Conservation (phyloP, 1,140 invertebrate genomes). For the Zaprionus taronus region DNA sequence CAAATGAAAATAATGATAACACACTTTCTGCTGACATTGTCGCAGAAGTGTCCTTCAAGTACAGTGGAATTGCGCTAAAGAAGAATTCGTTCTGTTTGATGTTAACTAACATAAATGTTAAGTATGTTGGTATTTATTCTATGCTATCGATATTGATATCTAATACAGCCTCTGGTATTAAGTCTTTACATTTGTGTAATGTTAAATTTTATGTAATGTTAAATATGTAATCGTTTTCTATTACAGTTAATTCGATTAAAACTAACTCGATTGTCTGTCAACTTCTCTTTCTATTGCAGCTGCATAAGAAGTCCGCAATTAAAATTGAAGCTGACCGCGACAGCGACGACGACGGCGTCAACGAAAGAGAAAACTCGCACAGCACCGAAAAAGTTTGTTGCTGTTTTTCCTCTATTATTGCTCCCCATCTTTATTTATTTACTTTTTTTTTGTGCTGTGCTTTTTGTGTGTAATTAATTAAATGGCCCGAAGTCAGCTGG, state of each 20-base stretch:
- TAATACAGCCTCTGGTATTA: neutral
- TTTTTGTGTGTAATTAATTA: slow-evolving; percentile 79
- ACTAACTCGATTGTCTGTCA: neutral
- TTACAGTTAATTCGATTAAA: too few species aligned
- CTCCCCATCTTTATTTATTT: slow-evolving; percentile 43
- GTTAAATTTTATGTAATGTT: neutral
- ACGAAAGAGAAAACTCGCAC: slow-evolving; percentile 44
- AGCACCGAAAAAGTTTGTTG: slow-evolving; percentile 67
- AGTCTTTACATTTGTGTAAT: neutral
- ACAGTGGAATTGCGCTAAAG: neutral
- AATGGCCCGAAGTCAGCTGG: slow-evolving; percentile 76
- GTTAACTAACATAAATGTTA: too few species aligned
- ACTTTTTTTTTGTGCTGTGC: slow-evolving; percentile 22
- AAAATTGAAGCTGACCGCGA: slow-evolving; percentile 31
- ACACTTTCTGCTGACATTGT: slow-evolving; percentile 31
- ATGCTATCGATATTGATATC: neutral
- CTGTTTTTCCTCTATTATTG: slow-evolving; percentile 49
- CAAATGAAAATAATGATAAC: slow-evolving; percentile 43
- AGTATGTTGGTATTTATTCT: too few species aligned
- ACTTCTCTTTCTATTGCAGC: too few species aligned
- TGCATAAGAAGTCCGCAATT: neutral
- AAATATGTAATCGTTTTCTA: neutral
- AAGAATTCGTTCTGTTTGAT: neutral
- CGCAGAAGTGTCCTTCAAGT: slow-evolving; percentile 18
- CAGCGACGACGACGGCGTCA: too few species aligned